Percentiles rank a stretch among this genome's conserved stretches.
These are phyloP conservation scores for Drosophila nannoptera DNA, from an alignment of 1,140 invertebrate species.

Conservation along the genomic window DNA sequence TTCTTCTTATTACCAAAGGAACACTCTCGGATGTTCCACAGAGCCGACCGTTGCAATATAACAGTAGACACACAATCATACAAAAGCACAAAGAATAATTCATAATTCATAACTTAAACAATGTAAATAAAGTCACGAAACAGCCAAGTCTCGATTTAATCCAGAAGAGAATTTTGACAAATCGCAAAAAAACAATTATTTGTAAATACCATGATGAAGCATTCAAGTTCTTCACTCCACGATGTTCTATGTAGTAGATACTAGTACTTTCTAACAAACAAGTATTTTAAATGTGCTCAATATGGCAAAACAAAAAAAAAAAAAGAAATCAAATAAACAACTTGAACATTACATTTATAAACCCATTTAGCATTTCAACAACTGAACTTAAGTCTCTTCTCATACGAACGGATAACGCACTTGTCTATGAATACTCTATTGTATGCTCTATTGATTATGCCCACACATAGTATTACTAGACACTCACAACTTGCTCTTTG, in stretches of 20 bases:
- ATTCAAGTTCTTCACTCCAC: slow-evolving; percentile 70
- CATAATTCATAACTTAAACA: slow-evolving; percentile 15
- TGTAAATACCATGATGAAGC: slow-evolving; percentile 64
- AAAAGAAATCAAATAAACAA: slow-evolving; percentile 19
- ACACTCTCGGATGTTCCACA: slow-evolving; percentile 13
- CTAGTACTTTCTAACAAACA: slow-evolving; percentile 61
- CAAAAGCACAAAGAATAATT: slow-evolving; percentile 35
- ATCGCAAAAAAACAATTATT: slow-evolving; percentile 35
- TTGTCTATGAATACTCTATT: slow-evolving; percentile 32
- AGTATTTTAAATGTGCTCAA: slow-evolving; percentile 76
- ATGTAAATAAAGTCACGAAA: slow-evolving; percentile 36
- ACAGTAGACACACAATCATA: slow-evolving; percentile 23
- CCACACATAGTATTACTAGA: slow-evolving; percentile 51
- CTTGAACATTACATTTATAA: slow-evolving; percentile 7
- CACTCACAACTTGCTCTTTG: slow-evolving; percentile 57
- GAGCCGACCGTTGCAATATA: slow-evolving; percentile 47
- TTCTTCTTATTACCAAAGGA: slow-evolving; percentile 14
- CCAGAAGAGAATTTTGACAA: background rate
- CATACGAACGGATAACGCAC: slow-evolving; percentile 28
- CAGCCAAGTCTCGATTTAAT: background rate
- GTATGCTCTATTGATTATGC: slow-evolving; percentile 43
- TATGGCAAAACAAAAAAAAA: slow-evolving; percentile 28
- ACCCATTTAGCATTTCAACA: slow-evolving; percentile 47
- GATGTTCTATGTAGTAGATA: slow-evolving; percentile 62
- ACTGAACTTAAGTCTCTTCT: slow-evolving; percentile 24